Evolutionary conservation across 2,113 vertebrate species (phyloP).

Genomic region (Sinocyclocheilus anophthalmus): DNA sequence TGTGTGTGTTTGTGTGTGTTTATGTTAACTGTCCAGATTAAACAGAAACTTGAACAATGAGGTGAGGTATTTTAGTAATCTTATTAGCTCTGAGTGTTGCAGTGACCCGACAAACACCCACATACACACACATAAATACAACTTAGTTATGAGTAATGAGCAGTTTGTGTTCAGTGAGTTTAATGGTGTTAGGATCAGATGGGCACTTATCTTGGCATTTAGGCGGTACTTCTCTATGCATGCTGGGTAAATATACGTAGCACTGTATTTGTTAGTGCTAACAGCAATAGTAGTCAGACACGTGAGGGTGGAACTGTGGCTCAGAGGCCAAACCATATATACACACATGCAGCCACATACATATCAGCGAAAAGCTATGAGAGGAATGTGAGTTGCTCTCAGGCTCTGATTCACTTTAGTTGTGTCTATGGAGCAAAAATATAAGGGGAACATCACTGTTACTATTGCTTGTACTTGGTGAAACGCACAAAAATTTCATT

Average conservation of each 20-base stretch:
- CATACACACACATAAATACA: constrained; percentile 3
- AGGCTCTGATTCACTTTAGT: background rate
- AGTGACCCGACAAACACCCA: constrained; percentile 14
- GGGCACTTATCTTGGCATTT: constrained; percentile 33
- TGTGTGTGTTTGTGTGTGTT: background rate
- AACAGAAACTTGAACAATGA: no score
- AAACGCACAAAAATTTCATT: no score
- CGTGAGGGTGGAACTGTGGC: background rate
- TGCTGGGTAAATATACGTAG: constrained; percentile 32
- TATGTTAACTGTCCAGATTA: constrained; percentile 2
- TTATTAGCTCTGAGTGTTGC: constrained; percentile 18
- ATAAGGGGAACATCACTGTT: no score
- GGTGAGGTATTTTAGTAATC: constrained; percentile 34
- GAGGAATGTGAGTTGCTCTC: background rate
- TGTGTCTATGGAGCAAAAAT: background rate
- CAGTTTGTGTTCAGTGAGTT: constrained; percentile 3
- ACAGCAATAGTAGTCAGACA: constrained; percentile 4
- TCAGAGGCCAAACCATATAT: background rate
- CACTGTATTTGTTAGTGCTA: background rate
- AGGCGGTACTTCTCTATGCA: background rate
- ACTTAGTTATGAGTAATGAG: constrained; percentile 10
- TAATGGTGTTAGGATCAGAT: constrained; percentile 24
- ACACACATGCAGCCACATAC: constrained; percentile 21
- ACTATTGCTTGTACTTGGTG: no score
- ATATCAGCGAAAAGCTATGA: constrained; percentile 14